phyloP scores from a whole-genome alignment of 2,888 invertebrate genomes.

The Tipula lateralis region DNA sequence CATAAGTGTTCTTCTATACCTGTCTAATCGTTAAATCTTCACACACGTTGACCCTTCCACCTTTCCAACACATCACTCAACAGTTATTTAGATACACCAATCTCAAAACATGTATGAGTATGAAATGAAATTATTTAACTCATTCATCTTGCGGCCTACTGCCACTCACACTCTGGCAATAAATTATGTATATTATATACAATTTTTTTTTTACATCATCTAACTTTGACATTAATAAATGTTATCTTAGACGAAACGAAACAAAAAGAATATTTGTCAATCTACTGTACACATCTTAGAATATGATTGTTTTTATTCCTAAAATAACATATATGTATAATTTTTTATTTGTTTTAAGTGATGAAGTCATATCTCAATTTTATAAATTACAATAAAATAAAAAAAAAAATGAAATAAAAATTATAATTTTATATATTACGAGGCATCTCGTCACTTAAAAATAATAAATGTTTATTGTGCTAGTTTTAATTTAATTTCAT shows the following conservation, averaged over 20 bases:
- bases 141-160: conserved; percentile 24
- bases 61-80: background rate
- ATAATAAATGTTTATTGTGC: conserved; percentile 24
- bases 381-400: conserved; percentile 16
- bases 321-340: conserved; percentile 24
- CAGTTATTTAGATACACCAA: background rate
- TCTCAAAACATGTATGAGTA: background rate
- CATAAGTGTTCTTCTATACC: background rate
- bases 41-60: background rate
- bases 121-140: background rate
- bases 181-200: background rate
- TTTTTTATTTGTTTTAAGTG: conserved; percentile 20
- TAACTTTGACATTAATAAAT: conserved; percentile 24
- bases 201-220: conserved; percentile 4
- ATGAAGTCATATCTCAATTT: background rate
- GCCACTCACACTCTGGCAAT: background rate
- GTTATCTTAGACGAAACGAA: conserved; percentile 19
- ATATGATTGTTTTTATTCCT: conserved; percentile 24
- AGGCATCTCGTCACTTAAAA: conserved; percentile 24
- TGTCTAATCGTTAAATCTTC: background rate
- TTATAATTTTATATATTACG: conserved; percentile 15
- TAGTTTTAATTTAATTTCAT: background rate
- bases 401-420: background rate
- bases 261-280: background rate
- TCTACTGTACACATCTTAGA: conserved; percentile 4